Conservation (phyloP, 2,797 vertebrate genomes). For the Acestrorhynchus altus region DNA sequence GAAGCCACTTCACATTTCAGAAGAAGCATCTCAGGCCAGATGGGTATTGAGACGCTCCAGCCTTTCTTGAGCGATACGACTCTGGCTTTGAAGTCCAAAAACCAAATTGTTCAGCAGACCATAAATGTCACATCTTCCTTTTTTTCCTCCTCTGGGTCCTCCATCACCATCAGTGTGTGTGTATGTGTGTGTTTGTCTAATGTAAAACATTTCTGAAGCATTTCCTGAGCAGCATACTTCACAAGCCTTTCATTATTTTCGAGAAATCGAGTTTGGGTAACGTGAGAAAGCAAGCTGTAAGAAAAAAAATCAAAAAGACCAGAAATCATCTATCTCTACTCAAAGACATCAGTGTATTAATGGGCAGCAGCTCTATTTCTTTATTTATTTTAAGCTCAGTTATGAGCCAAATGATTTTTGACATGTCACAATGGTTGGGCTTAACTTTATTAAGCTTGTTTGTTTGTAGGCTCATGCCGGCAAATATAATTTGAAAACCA, state of each 20-base stretch:
- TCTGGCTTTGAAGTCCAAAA: constrained; percentile 59
- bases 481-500: constrained; percentile 69
- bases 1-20: constrained; percentile 57
- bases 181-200: constrained; percentile 46
- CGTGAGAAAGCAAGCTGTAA: constrained; percentile 17
- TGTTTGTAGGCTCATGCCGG: constrained; percentile 69
- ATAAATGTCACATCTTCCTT: constrained; percentile 62
- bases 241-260: constrained; percentile 35
- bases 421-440: constrained; percentile 69
- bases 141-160: constrained; percentile 12
- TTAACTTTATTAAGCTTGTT: constrained; percentile 77
- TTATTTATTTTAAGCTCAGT: constrained; percentile 50
- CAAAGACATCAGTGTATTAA: constrained; percentile 21
- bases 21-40: constrained; percentile 47
- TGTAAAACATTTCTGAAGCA: constrained; percentile 57
- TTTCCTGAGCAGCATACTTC: constrained; percentile 34
- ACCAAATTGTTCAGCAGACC: constrained; percentile 62
- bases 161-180: constrained; percentile 29
- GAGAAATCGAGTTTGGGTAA: constrained; percentile 50
- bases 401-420: constrained; percentile 73
- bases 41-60: constrained; percentile 39
- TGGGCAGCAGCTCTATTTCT: not conserved
- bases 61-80: constrained; percentile 42
- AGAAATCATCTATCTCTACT: not conserved
- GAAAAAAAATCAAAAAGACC: not conserved